These are phyloP conservation scores for Chalcis sispes DNA, from an alignment of 2,888 invertebrate species.

Conservation along the genomic window DNA sequence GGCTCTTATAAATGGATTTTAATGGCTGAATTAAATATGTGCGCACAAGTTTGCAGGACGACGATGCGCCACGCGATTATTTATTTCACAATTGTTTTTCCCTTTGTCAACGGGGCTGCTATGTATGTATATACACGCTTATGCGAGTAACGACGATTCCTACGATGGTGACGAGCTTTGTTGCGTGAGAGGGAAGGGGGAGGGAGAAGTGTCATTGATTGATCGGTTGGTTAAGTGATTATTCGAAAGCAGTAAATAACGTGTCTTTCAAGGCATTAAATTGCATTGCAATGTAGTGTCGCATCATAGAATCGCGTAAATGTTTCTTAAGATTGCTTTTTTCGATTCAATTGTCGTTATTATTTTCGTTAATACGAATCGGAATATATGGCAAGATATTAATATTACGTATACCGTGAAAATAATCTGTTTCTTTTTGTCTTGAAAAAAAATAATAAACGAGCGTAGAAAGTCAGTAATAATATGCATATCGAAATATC, in stretches of 20 bases:
- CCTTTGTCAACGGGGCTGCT: not conserved
- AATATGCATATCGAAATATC: constrained; percentile 26
- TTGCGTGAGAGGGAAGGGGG: not conserved
- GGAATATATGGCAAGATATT: not conserved
- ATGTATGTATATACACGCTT: not conserved
- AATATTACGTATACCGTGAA: not conserved
- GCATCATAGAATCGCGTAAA: not conserved
- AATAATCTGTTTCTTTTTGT: too few relatives aligned
- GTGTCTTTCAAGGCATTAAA: too few relatives aligned
- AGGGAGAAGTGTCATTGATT: not conserved
- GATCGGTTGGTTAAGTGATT: constrained; percentile 10
- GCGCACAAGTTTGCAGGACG: constrained; percentile 7
- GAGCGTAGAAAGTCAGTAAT: constrained; percentile 21
- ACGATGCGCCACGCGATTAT: constrained; percentile 2
- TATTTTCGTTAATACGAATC: not conserved
- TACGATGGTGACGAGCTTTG: too few relatives aligned
- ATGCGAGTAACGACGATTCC: too few relatives aligned
- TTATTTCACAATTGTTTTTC: constrained; percentile 37
- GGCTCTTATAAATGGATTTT: constrained; percentile 37
- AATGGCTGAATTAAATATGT: constrained; percentile 28
- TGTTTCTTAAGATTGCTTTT: not conserved
- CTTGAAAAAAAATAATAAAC: not conserved
- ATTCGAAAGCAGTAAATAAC: not conserved
- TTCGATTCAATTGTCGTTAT: not conserved
- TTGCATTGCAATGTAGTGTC: too few relatives aligned